Evolutionary conservation across 1,140 invertebrate species (phyloP).

Genomic region (Diabrotica virgifera): DNA sequence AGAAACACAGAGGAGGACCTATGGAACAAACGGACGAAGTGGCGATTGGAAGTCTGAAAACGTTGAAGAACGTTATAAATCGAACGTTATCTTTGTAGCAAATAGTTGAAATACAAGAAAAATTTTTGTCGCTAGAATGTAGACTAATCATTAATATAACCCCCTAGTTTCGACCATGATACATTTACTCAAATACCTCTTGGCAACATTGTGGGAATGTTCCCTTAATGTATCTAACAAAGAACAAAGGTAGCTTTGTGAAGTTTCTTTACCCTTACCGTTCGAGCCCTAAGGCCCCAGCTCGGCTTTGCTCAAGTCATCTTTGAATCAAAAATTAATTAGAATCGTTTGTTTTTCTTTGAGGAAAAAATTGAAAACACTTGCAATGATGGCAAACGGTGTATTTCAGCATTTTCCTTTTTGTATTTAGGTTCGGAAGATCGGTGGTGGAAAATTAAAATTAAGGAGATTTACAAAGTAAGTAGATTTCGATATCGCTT

Average conservation of each 20-base stretch:
- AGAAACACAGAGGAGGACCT: too few species aligned
- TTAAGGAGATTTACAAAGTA: too few species aligned
- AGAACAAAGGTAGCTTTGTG: conserved; percentile 29
- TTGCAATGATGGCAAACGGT: background rate
- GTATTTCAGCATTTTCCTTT: background rate
- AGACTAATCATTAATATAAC: background rate
- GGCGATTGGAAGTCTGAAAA: too few species aligned
- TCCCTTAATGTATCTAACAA: conserved; percentile 6
- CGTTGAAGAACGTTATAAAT: too few species aligned
- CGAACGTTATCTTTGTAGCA: too few species aligned
- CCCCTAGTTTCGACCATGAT: background rate
- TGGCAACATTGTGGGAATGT: conserved; percentile 24
- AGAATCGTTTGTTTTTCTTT: background rate
- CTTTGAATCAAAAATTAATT: conserved; percentile 4
- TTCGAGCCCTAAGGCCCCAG: background rate
- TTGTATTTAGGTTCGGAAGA: background rate
- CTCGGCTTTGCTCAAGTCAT: background rate
- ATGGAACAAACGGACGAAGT: too few species aligned
- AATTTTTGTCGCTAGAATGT: too few species aligned
- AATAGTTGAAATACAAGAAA: too few species aligned
- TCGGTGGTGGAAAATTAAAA: too few species aligned
- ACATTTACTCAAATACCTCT: conserved; percentile 16
- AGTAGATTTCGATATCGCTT: too few species aligned
- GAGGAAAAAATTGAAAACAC: background rate
- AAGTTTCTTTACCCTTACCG: conserved; percentile 9